Conservation (phyloP, 2,797 vertebrate genomes). For the Lerista edwardsae region DNA sequence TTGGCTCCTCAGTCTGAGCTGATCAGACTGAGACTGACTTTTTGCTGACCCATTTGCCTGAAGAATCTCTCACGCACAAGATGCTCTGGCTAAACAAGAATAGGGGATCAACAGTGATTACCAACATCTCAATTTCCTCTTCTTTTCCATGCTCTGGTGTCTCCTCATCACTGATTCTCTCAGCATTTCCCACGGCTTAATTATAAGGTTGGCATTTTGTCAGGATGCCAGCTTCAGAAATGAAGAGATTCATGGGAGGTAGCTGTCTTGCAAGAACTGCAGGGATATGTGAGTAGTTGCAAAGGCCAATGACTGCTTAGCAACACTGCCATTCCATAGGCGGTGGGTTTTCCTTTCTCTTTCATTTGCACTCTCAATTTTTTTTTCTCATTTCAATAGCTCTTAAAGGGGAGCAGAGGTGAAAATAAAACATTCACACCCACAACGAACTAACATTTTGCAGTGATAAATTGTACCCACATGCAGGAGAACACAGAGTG, state of each 20-base stretch:
- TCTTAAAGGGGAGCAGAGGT: background rate
- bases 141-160: background rate
- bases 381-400: background rate
- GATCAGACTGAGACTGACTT: background rate
- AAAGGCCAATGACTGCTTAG: background rate
- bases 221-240: background rate
- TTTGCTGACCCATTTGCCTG: background rate
- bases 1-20: background rate
- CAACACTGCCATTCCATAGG: background rate
- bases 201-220: constrained; percentile 24
- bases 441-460: background rate
- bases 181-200: constrained; percentile 29
- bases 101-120: background rate
- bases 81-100: background rate
- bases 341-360: background rate
- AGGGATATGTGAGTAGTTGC: background rate
- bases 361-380: background rate
- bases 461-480: background rate
- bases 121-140: background rate
- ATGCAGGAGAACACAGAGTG: background rate
- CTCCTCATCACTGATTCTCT: constrained; percentile 6
- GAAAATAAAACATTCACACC: constrained; percentile 1
- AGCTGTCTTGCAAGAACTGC: background rate
- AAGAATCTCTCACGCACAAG: background rate
- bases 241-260: constrained; percentile 8